These are phyloP conservation scores for Bhutanitis thaidina DNA, from an alignment of 2,888 invertebrate species.

Conservation along the genomic window DNA sequence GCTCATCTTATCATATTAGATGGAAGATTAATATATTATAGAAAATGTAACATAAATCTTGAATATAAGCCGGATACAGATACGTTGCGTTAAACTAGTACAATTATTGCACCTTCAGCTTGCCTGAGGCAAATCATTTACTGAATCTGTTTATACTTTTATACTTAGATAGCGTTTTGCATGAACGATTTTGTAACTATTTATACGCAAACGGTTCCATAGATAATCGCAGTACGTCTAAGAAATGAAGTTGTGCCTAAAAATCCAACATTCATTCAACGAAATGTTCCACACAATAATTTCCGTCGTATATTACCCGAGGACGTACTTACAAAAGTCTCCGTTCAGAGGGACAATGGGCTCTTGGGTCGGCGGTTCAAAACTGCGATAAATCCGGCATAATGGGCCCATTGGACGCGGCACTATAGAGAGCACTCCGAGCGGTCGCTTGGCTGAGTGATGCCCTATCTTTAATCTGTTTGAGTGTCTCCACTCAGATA, in stretches of 20 bases:
- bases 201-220: no score
- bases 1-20: no score
- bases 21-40: no score
- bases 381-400: conserved; percentile 33
- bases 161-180: no score
- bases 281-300: conserved; percentile 25
- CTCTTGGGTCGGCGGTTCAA: conserved; percentile 26
- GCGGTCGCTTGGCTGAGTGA: conserved; percentile 20
- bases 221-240: no score
- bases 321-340: conserved; percentile 36
- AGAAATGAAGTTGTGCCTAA: not conserved
- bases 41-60: no score
- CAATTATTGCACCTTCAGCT: no score
- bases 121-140: no score
- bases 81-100: no score
- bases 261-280: conserved; percentile 4
- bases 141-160: no score
- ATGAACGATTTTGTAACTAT: no score
- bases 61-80: no score
- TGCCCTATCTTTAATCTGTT: conserved; percentile 32
- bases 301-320: conserved; percentile 30
- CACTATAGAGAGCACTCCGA: conserved; percentile 25
- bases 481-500: conserved; percentile 20
- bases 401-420: conserved; percentile 30
- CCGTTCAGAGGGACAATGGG: conserved; percentile 34